Evolutionary conservation across 1,140 invertebrate species (phyloP), one percentile per base, ranked within the genome.

Genomic region (Drosophila tsacasi): DNA sequence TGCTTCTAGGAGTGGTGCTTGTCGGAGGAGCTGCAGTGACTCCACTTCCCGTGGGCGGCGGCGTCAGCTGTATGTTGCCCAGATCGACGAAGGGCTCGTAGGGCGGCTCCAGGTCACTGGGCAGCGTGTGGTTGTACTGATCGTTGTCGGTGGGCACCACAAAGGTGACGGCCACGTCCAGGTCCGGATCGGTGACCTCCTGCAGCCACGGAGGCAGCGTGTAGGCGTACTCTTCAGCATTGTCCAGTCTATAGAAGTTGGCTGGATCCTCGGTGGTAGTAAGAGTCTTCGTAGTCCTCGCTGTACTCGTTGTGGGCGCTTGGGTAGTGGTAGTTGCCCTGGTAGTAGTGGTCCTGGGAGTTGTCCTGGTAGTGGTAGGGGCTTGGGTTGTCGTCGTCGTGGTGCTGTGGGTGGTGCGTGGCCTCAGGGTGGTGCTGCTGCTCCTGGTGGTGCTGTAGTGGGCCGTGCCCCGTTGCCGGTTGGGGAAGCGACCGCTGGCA

Each of bases 131-230:
- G 37, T 92, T 92, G 30, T 92, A 92, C 55, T 92, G 67, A 60
- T 91, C 83, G 37, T 92, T 84, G 49, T 92, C 83, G 12, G 79
- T 79, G 50, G 91, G 91, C 49, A 85, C 75, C 5, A 79, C 76
- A n/a, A 82, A 92, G n/a, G 85, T 90, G 15, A 92, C 91, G 7
- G 91, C 91, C 35, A 91, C 91, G 63, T 92, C 91, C 25, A 92
- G 58, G 35, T 92, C 91, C 2, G 91, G 89, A 67, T 92, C 91
- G 68, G 92, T 92, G 12, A 92, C 87, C 35, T 83, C 91, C 46
- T 86, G 80, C 30, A 92, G 50, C 89, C 85, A 92, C 3, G 89
- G 74, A 3, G 91, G 91, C 61, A 92, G 32, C 0, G 91, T 92
- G 25, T 91, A 92, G 9, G 91, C 92, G 12, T 92, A 81, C 44